These are phyloP conservation scores for Macaria liturata DNA, from an alignment of 2,888 invertebrate genomes.

Conservation along the genomic window DNA sequence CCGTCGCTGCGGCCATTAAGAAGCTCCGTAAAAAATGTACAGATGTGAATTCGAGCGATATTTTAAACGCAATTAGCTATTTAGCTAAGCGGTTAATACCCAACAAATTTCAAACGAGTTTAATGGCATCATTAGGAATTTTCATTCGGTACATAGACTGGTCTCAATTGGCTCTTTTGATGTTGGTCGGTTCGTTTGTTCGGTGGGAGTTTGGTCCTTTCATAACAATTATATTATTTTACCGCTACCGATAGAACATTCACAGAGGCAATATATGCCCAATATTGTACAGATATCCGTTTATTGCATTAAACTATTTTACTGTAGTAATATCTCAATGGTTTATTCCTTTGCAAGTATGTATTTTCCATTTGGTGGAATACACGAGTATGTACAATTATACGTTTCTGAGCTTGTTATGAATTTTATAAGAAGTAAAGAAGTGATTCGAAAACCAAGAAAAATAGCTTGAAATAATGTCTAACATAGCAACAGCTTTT, in stretches of 20 bases:
- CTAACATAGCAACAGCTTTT: too few relatives aligned
- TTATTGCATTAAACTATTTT: too few relatives aligned
- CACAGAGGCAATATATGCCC: conserved; percentile 1
- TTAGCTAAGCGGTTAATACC: conserved; percentile 43
- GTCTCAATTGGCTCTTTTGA: conserved; percentile 35
- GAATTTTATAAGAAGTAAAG: too few relatives aligned
- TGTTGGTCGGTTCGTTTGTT: conserved; percentile 29
- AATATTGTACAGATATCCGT: neutral
- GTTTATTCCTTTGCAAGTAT: too few relatives aligned
- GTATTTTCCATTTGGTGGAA: too few relatives aligned
- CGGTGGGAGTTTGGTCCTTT: conserved; percentile 19
- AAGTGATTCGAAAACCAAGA: too few relatives aligned
- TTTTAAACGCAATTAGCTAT: conserved; percentile 51
- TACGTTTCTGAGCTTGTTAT: too few relatives aligned
- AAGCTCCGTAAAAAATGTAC: conserved; percentile 54
- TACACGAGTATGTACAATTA: too few relatives aligned
- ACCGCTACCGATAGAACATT: conserved; percentile 5
- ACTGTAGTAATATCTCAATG: too few relatives aligned
- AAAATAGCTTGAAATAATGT: too few relatives aligned
- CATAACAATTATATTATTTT: conserved; percentile 13
- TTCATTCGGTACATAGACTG: conserved; percentile 34
- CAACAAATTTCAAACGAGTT: conserved; percentile 45
- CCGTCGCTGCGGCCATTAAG: conserved; percentile 55
- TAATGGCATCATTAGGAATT: conserved; percentile 40
- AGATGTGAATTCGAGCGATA: conserved; percentile 51